phyloP scores from a whole-genome alignment of 2,888 invertebrate genomes.

The Cephalotes varians region DNA sequence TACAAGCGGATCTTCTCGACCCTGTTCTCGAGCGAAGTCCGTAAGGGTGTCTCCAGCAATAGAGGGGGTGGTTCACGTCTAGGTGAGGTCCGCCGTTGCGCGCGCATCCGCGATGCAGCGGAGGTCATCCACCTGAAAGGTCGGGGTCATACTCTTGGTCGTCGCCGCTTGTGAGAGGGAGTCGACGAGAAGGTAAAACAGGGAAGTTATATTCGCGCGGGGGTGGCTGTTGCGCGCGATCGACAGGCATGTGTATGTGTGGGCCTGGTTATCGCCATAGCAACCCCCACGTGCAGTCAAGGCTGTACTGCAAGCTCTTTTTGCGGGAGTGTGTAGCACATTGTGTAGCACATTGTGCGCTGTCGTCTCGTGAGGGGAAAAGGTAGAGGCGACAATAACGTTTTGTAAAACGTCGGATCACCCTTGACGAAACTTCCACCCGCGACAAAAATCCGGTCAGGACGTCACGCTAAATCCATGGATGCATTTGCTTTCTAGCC shows the following conservation, averaged over 20 bases:
- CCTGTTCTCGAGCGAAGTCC: slow-evolving; percentile 33
- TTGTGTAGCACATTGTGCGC: slow-evolving; percentile 65
- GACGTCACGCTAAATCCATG: not conserved
- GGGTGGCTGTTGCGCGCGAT: slow-evolving; percentile 31
- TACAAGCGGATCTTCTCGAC: slow-evolving; percentile 24
- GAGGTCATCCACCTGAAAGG: slow-evolving; percentile 86
- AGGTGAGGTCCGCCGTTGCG: slow-evolving; percentile 77
- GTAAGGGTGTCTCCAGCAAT: slow-evolving; percentile 33
- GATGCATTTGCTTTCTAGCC: not conserved
- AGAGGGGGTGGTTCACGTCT: slow-evolving; percentile 66
- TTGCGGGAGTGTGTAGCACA: slow-evolving; percentile 70
- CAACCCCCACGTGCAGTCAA: slow-evolving; percentile 83
- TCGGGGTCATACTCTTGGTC: slow-evolving; percentile 85
- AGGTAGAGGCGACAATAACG: slow-evolving; percentile 66
- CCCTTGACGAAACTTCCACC: slow-evolving; percentile 28
- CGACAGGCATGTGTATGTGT: slow-evolving; percentile 49
- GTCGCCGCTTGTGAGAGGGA: slow-evolving; percentile 61
- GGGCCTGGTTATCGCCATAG: slow-evolving; percentile 81
- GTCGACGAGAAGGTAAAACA: slow-evolving; percentile 45
- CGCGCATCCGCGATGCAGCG: slow-evolving; percentile 84
- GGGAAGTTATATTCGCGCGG: slow-evolving; percentile 30
- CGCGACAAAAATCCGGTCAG: slow-evolving; percentile 36
- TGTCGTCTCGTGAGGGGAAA: slow-evolving; percentile 61
- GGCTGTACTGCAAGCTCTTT: slow-evolving; percentile 82
- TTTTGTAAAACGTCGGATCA: slow-evolving; percentile 42